These are phyloP conservation scores for Amaurobius ferox DNA, from an alignment of 2,888 invertebrate species.

Conservation along the genomic window DNA sequence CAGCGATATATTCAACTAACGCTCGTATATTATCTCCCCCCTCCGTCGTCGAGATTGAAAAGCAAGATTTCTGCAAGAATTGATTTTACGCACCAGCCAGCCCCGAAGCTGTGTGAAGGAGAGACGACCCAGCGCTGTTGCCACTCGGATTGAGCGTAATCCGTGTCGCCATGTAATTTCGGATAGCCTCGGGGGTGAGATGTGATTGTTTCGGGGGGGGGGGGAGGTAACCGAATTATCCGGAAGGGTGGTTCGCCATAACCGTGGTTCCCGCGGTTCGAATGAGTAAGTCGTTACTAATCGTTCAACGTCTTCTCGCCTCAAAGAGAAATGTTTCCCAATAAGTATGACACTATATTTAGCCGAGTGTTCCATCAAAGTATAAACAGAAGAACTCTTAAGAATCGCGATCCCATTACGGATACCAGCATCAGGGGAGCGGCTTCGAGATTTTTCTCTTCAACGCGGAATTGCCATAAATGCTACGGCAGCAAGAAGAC, in stretches of 20 bases:
- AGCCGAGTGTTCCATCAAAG: not conserved
- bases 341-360: not conserved
- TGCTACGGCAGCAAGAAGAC: too few relatives aligned
- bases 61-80: constrained; percentile 50
- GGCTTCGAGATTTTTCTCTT: too few relatives aligned
- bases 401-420: not conserved
- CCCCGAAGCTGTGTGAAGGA: constrained; percentile 23
- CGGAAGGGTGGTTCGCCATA: constrained; percentile 51
- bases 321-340: not conserved
- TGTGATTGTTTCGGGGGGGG: constrained; percentile 52
- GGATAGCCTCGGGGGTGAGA: constrained; percentile 34
- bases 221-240: constrained; percentile 50
- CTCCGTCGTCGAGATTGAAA: constrained; percentile 38
- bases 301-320: constrained; percentile 38
- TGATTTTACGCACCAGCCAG: constrained; percentile 57
- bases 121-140: constrained; percentile 34
- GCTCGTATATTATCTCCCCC: constrained; percentile 42
- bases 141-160: constrained; percentile 60
- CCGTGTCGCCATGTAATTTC: constrained; percentile 48
- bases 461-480: too few relatives aligned
- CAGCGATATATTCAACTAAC: constrained; percentile 54
- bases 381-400: not conserved
- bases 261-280: constrained; percentile 33
- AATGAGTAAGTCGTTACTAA: constrained; percentile 32
- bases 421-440: too few relatives aligned